These are phyloP conservation scores for Oncorhynchus mykiss DNA, from an alignment of 2,113 vertebrate genomes.

Conservation along the genomic window DNA sequence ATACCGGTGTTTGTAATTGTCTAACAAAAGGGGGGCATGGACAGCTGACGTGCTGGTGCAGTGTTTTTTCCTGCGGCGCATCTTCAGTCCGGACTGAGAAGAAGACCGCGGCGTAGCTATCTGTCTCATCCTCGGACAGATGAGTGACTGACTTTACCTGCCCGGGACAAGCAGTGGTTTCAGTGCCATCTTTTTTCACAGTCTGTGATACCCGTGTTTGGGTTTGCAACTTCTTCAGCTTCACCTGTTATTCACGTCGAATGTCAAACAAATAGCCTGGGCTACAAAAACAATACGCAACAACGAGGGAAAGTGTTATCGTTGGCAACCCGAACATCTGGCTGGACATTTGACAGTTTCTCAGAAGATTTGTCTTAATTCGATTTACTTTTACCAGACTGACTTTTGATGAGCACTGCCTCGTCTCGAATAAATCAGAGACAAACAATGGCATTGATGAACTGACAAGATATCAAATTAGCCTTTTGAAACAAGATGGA, in stretches of 20 bases:
- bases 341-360: background rate
- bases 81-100: slow-evolving; percentile 50
- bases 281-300: slow-evolving; percentile 11
- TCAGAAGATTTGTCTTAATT: background rate
- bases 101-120: slow-evolving; percentile 39
- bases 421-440: background rate
- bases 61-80: slow-evolving; percentile 42
- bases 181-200: background rate
- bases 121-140: slow-evolving; percentile 21
- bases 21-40: slow-evolving; percentile 29
- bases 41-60: slow-evolving; percentile 56
- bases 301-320: slow-evolving; percentile 9
- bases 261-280: background rate
- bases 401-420: background rate
- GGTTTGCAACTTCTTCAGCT: background rate
- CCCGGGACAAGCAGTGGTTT: background rate
- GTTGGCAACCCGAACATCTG: background rate
- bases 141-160: background rate
- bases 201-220: background rate
- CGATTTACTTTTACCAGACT: background rate
- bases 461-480: background rate
- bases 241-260: background rate
- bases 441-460: slow-evolving; percentile 1
- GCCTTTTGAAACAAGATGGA: slow-evolving; percentile 1
- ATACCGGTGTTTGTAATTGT: background rate